Percentiles rank a stretch among this genome's conserved stretches.
These are phyloP conservation scores for Drosophila santomea DNA, from an alignment of 1,140 invertebrate species.

Conservation along the genomic window DNA sequence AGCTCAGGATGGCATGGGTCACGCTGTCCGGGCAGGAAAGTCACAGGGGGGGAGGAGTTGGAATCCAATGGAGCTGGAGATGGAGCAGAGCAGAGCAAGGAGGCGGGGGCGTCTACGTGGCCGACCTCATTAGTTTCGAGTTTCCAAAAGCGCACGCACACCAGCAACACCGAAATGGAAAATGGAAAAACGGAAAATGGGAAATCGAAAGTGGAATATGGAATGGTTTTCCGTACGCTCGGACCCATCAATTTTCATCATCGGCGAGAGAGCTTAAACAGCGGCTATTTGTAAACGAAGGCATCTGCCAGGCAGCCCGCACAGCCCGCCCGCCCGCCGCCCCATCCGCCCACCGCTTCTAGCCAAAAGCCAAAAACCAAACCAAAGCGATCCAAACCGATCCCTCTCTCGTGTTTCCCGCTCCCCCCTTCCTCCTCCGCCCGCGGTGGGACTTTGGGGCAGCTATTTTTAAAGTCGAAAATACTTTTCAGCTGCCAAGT, in stretches of 20 bases:
- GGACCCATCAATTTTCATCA: constrained; percentile 55
- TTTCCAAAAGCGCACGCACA: constrained; percentile 54
- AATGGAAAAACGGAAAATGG: constrained; percentile 27
- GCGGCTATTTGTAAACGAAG: constrained; percentile 50
- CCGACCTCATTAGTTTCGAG: constrained; percentile 72
- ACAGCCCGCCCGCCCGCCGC: neutral
- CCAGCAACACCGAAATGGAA: constrained; percentile 11
- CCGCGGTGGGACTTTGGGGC: constrained; percentile 38
- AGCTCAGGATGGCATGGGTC: neutral
- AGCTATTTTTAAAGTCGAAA: constrained; percentile 79
- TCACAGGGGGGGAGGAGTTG: neutral
- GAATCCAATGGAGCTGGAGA: no score
- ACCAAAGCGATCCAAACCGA: constrained; percentile 47
- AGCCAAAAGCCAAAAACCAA: constrained; percentile 24
- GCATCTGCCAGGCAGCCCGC: constrained; percentile 14
- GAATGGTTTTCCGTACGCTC: constrained; percentile 25
- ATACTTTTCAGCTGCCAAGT: constrained; percentile 71
- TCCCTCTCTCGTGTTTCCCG: constrained; percentile 23
- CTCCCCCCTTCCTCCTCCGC: neutral
- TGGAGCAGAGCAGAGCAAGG: neutral
- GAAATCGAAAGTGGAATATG: constrained; percentile 36
- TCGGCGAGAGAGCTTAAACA: constrained; percentile 58
- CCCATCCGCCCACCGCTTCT: constrained; percentile 30
- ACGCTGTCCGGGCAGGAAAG: no score
- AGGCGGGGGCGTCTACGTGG: constrained; percentile 28